phyloP scores from a whole-genome alignment of 2,797 vertebrate species.

The Halcyon leucocephala region DNA sequence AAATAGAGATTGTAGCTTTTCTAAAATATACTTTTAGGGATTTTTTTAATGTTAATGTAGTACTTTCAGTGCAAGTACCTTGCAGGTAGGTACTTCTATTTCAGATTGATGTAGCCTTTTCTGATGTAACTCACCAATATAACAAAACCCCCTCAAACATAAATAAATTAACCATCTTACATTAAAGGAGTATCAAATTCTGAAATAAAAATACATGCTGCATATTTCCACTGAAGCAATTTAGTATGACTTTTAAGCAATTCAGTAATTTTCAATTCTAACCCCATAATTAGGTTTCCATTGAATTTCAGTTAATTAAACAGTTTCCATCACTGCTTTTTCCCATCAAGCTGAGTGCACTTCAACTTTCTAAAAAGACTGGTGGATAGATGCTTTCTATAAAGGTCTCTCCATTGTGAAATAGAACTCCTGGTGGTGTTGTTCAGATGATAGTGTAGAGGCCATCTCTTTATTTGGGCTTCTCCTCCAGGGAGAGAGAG shows the following conservation, averaged over 20 bases:
- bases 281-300: neutral
- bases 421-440: neutral
- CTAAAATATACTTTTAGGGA: neutral
- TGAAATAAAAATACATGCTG: neutral
- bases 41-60: neutral
- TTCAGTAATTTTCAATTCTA: conserved; percentile 9
- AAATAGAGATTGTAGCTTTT: neutral
- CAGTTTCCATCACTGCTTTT: neutral
- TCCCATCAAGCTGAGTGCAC: neutral
- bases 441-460: neutral
- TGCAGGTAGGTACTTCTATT: neutral
- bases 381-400: neutral
- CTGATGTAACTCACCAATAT: neutral
- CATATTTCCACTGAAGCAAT: neutral
- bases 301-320: neutral
- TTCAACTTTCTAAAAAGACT: neutral
- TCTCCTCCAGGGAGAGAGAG: neutral
- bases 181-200: neutral
- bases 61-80: neutral
- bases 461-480: neutral
- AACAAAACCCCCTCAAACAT: neutral
- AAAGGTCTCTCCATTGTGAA: neutral
- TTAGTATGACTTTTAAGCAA: neutral
- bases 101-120: neutral
- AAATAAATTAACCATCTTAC: neutral